These are phyloP conservation scores for Macrosiphum euphorbiae DNA, from an alignment of 2,888 invertebrate genomes.

Conservation along the genomic window DNA sequence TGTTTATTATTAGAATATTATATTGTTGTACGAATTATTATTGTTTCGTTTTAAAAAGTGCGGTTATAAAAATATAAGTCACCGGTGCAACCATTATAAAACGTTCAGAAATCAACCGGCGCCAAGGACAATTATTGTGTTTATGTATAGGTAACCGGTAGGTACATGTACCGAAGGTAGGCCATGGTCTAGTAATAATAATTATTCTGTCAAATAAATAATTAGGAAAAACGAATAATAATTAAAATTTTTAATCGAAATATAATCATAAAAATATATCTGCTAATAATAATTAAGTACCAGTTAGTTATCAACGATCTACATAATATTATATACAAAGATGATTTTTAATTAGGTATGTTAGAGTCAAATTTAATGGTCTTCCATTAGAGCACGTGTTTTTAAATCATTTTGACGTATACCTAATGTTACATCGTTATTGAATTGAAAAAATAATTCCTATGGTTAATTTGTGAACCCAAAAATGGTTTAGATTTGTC, in stretches of 20 bases:
- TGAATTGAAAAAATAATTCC: background rate
- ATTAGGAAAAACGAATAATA: background rate
- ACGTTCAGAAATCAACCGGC: background rate
- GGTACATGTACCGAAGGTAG: background rate
- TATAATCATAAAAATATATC: background rate
- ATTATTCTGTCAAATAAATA: conserved; percentile 29
- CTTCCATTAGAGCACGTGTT: background rate
- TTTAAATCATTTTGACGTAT: background rate
- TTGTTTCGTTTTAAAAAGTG: conserved; percentile 46
- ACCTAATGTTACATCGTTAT: background rate
- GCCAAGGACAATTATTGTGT: background rate
- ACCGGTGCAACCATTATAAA: background rate
- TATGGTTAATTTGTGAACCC: background rate
- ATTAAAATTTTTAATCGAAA: background rate
- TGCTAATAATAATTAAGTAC: background rate
- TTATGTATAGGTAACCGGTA: background rate
- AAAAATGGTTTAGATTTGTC: background rate
- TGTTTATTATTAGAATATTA: conserved; percentile 42
- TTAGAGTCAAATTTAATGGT: background rate
- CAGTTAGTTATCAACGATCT: background rate
- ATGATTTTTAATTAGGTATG: background rate
- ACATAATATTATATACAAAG: background rate
- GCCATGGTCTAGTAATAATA: conserved; percentile 45
- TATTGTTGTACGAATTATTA: conserved; percentile 44
- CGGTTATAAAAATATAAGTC: background rate